Evolutionary conservation across 2,113 vertebrate genomes (phyloP).

Genomic region (Tautogolabrus adspersus): DNA sequence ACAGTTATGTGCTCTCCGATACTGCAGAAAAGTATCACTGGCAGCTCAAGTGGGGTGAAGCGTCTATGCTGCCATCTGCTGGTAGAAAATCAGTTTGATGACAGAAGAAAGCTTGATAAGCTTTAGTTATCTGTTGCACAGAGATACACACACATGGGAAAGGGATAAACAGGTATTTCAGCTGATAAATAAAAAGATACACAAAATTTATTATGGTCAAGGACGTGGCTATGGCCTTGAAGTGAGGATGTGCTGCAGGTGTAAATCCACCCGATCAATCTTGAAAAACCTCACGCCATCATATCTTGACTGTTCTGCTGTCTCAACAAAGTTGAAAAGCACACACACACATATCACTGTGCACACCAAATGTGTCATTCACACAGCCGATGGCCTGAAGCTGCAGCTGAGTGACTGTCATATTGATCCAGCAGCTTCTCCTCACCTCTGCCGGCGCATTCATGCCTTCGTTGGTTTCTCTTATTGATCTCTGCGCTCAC

Average conservation of each 20-base stretch:
- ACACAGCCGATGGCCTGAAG: slow-evolving; percentile 4
- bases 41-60: slow-evolving; percentile 21
- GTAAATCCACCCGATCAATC: slow-evolving; percentile 18
- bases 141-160: neutral
- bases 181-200: neutral
- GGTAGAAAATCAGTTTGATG: slow-evolving; percentile 16
- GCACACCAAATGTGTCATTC: slow-evolving; percentile 11
- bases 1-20: slow-evolving; percentile 6
- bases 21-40: neutral
- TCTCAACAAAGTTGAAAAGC: slow-evolving; percentile 17
- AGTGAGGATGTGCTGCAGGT: neutral
- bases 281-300: neutral
- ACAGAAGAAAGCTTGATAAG: neutral
- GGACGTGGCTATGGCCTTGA: neutral
- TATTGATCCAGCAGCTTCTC: slow-evolving; percentile 53
- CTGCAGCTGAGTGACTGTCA: slow-evolving; percentile 36
- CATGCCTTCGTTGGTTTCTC: slow-evolving; percentile 38
- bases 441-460: slow-evolving; percentile 42
- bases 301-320: slow-evolving; percentile 22
- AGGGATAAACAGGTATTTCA: neutral
- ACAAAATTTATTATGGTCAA: neutral
- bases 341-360: neutral
- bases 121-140: neutral
- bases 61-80: slow-evolving; percentile 76
- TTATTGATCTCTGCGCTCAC: slow-evolving; percentile 51